A percentile compares a stretch with the other conserved stretches of the same genome.
Conservation (phyloP, 2,888 invertebrate genomes). For the Atherix ibis region DNA sequence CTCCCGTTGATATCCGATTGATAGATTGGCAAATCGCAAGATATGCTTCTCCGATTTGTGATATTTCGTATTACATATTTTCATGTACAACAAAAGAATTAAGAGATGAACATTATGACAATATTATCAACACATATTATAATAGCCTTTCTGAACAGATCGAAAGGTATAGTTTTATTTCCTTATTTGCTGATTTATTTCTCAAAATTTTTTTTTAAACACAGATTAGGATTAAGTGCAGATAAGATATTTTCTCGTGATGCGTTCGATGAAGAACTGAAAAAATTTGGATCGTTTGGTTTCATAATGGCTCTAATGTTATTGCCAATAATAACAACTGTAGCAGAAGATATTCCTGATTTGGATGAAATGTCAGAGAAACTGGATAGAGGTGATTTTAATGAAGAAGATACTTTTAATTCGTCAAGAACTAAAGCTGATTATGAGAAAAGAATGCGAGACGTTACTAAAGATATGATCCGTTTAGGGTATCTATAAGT, state of each 20-base stretch:
- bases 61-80: constrained; percentile 24
- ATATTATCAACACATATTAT: constrained; percentile 21
- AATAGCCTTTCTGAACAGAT: constrained; percentile 16
- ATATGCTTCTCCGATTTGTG: constrained; percentile 24
- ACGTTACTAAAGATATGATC: constrained; percentile 20
- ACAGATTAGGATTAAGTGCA: constrained; percentile 20
- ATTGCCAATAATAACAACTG: constrained; percentile 21
- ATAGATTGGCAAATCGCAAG: constrained; percentile 28
- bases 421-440: constrained; percentile 6
- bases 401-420: constrained; percentile 8
- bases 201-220: too few species aligned
- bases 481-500: constrained; percentile 19
- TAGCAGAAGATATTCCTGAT: constrained; percentile 21
- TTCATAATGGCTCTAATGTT: constrained; percentile 23
- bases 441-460: constrained; percentile 20
- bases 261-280: constrained; percentile 19
- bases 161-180: constrained; percentile 13
- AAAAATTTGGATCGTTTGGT: constrained; percentile 19
- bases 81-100: constrained; percentile 20
- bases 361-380: constrained; percentile 21
- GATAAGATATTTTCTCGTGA: constrained; percentile 16
- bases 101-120: constrained; percentile 16
- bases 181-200: neutral
- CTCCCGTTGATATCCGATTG: constrained; percentile 16
- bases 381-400: constrained; percentile 17